Evolutionary conservation across 2,113 vertebrate genomes (phyloP), one percentile per base, ranked within the genome.

Genomic region (Neodon shergylaensis): DNA sequence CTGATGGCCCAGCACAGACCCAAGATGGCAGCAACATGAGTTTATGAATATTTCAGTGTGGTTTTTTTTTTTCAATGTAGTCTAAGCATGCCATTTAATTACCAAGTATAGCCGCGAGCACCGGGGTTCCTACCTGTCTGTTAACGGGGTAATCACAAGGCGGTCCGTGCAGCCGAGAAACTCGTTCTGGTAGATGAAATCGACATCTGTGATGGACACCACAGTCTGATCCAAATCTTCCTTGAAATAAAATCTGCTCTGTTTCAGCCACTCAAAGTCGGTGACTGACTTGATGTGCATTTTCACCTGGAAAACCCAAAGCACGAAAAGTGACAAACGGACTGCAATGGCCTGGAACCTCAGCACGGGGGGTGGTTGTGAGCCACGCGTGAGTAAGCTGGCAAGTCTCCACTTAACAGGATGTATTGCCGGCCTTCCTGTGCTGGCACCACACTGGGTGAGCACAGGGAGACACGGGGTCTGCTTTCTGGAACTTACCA

Each of bases 241-340:
- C 70, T 98, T 97, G 97, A 99, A 99, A 98, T 99, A 99, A 97
- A 99, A 99, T 94, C 99, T 97, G 7, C 98, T 99, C 97, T 99
- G 99, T 94, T 99, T 99, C 81, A 99, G 98, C 99, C 99, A 99
- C 97, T 99, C 99, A 94, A 99, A 99, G 98, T 99, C 99, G 9
- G 97, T 97, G 0, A 96, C 93, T 3, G 99, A 98, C 39, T 97
- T 98, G 95, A 99, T 98, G 91, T 99, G 98, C 99, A 99, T 98
- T 97, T 96, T 98, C 93, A 99, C 99, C 99, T 99, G 97, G 70
- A 98, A 97, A 90, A 95, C 22, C 95, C 14, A 31, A 97, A 95
- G 95, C 31, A 87, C 39, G 63, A 86, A 63, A 85, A 58, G 66
- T 96, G 92, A 88, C n/a, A 78, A 24, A 65, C 7, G 88, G 73